Evolutionary conservation across 37 sponge, comb jelly and placozoan species (phyloP), one percentile per base, ranked within the genome.

Genomic region (Theonella swinhoei): DNA sequence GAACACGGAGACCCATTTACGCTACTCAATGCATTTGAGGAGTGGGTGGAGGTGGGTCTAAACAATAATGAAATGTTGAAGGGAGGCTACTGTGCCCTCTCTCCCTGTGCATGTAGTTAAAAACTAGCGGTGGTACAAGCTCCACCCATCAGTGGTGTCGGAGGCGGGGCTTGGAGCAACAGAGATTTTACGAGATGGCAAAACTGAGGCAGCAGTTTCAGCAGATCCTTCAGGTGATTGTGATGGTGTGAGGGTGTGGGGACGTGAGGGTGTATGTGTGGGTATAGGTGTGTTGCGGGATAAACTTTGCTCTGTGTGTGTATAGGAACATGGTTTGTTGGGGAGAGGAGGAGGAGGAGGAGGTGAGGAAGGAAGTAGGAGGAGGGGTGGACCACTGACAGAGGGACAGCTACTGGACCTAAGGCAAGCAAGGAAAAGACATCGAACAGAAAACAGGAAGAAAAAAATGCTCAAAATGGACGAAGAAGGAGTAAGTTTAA

Each of bases 151-250:
- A 80, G 41, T 97, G 98, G 98, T 97, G 98, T 63, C 82, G 72
- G 71, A 54, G 84, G 17, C 33, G 92, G 39, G 95, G 95, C 1
- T 62, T 97, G 25, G 95, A 97, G 67, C 88, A 97, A 75, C 98
- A 97, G 74, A 80, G 95, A 47, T 83, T 97, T 23, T 97, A 92
- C 70, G 98, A 97, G 76, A 97, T 97, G 85, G 80, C 91, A n/a
- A 97, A 97, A 82, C 86, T 97, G 33, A 64, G 88, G 42, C 61
- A 88, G 35, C 98, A 97, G 82, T 97, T 97, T 64, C 81, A 85
- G 71, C 87, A 94, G 39, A 92, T 97, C 36, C 87, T 97, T 1
- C 85, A 77, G 76, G 89, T 88, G 23, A n/a, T n/a, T n/a, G n/a
- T n/a, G n/a, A n/a, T n/a, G n/a, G n/a, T n/a, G n/a, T n/a, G n/a